These are phyloP conservation scores for Carabus problematicus DNA, from an alignment of 2,888 invertebrate species.

Conservation along the genomic window DNA sequence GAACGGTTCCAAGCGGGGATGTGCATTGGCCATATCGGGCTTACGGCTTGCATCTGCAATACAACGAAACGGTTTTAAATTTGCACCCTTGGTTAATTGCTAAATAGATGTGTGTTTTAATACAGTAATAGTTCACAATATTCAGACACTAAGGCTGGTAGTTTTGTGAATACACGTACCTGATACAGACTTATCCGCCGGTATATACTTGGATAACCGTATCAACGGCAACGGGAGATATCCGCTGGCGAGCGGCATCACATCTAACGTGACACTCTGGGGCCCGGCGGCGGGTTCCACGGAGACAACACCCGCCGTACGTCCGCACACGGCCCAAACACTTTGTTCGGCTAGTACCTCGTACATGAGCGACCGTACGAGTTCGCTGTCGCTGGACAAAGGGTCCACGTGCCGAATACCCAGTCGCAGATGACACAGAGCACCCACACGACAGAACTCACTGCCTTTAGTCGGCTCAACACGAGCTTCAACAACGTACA, in stretches of 20 bases:
- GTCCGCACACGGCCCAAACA: slow-evolving; percentile 92
- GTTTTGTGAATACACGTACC: no score
- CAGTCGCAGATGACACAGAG: slow-evolving; percentile 83
- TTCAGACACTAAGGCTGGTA: no score
- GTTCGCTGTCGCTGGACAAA: slow-evolving; percentile 42
- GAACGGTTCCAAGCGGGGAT: slow-evolving; percentile 86
- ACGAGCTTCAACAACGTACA: slow-evolving; percentile 80
- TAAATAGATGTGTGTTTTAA: no score
- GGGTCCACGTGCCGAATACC: slow-evolving; percentile 64
- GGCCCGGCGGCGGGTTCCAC: slow-evolving; percentile 58
- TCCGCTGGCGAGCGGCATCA: slow-evolving; percentile 92
- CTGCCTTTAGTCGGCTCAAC: slow-evolving; percentile 80
- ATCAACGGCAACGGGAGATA: slow-evolving; percentile 88
- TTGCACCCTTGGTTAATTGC: background rate
- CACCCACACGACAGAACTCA: slow-evolving; percentile 88
- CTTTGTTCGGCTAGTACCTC: slow-evolving; percentile 92
- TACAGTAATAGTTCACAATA: no score
- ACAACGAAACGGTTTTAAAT: background rate
- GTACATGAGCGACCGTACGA: slow-evolving; percentile 80
- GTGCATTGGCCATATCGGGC: slow-evolving; percentile 63
- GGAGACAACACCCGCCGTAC: slow-evolving; percentile 79
- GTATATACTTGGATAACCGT: slow-evolving; percentile 87
- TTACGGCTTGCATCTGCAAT: slow-evolving; percentile 46
- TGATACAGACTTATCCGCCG: slow-evolving; percentile 64
- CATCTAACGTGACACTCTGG: slow-evolving; percentile 83